Conservation (phyloP, 2,888 invertebrate species). For the Coremacera marginata region DNA sequence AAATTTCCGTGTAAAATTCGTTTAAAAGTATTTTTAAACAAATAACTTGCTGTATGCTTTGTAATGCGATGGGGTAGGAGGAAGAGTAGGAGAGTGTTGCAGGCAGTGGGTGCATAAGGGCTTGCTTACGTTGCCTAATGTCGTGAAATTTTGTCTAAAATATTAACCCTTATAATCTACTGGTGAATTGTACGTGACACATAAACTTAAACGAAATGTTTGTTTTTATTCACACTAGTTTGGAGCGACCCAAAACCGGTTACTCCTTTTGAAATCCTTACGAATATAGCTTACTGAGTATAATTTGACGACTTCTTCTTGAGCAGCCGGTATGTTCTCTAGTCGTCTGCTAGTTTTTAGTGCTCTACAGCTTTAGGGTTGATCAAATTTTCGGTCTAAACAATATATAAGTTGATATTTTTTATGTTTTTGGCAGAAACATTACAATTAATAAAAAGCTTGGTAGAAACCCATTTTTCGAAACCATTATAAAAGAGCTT, state of each 20-base stretch:
- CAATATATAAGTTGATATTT: no score
- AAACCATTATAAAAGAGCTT: no score
- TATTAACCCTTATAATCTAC: not conserved
- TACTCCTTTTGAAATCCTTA: not conserved
- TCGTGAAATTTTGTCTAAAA: no score
- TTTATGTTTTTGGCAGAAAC: no score
- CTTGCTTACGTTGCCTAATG: not conserved
- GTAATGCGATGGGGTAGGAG: not conserved
- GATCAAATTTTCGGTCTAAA: no score
- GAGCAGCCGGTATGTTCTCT: no score
- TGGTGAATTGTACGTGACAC: not conserved
- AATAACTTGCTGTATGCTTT: slow-evolving; percentile 4
- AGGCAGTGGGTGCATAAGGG: not conserved
- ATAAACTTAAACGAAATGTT: not conserved
- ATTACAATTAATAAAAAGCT: no score
- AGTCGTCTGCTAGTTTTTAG: no score
- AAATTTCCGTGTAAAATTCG: slow-evolving; percentile 19
- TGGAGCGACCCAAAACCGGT: not conserved
- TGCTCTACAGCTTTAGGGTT: no score
- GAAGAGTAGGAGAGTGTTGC: not conserved
- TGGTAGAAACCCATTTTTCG: no score
- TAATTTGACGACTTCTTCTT: not conserved
- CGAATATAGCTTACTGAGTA: not conserved
- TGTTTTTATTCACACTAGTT: no score
- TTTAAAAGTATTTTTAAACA: slow-evolving; percentile 30